phyloP scores from a whole-genome alignment of 2,888 invertebrate genomes.

The Euplexia lucipara region DNA sequence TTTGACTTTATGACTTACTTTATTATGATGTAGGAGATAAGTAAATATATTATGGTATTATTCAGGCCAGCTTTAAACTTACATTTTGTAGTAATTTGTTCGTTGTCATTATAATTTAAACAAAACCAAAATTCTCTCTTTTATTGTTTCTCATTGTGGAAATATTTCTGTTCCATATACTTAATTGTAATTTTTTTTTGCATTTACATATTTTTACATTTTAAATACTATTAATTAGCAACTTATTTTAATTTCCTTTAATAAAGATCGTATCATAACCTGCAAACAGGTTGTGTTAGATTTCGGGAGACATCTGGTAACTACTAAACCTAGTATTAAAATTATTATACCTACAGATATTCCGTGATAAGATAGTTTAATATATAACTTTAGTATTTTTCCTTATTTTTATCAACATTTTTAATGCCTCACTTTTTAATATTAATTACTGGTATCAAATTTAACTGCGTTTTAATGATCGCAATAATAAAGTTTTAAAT shows the following conservation, averaged over 20 bases:
- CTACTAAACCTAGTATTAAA: slow-evolving; percentile 39
- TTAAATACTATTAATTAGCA: slow-evolving; percentile 39
- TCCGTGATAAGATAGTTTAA: slow-evolving; percentile 37
- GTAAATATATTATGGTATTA: neutral
- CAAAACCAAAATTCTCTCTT: neutral
- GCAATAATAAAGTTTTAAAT: slow-evolving; percentile 74
- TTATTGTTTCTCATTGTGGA: too few relatives aligned
- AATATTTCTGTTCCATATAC: neutral
- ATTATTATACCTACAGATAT: slow-evolving; percentile 38
- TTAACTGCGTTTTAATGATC: slow-evolving; percentile 79
- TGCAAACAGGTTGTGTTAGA: slow-evolving; percentile 44
- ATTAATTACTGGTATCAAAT: slow-evolving; percentile 67
- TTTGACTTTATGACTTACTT: neutral
- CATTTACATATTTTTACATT: slow-evolving; percentile 21
- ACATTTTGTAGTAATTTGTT: neutral
- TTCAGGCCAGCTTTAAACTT: neutral
- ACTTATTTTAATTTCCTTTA: slow-evolving; percentile 33
- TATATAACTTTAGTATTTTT: slow-evolving; percentile 33
- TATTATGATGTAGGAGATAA: neutral
- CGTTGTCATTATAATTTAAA: slow-evolving; percentile 3
- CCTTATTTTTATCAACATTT: slow-evolving; percentile 38
- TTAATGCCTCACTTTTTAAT: slow-evolving; percentile 33
- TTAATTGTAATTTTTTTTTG: too few relatives aligned
- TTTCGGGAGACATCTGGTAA: slow-evolving; percentile 24
- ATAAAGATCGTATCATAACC: slow-evolving; percentile 49